Evolutionary conservation across 2,113 vertebrate genomes (phyloP), one percentile per base, ranked within the genome.

Genomic region (Dromaius novaehollandiae): DNA sequence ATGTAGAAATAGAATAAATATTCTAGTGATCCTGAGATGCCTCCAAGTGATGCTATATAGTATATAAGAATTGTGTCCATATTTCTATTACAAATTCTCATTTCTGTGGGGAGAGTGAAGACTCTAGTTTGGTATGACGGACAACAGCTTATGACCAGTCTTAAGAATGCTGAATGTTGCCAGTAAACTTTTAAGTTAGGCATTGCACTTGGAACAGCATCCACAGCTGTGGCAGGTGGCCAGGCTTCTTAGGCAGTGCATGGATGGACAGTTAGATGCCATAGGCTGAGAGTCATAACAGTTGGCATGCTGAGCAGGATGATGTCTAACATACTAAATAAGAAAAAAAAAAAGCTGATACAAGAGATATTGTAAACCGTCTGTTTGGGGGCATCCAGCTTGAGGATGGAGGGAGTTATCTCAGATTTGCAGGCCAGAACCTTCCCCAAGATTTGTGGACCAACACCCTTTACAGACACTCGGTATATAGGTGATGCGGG

Each of bases 331-430:
- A 9, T 10, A 13, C 2, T 61, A 56, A 84, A 60, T n/a, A 77
- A 44, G 4, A 36, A 42, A 3, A 32, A 5, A 4, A 11, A 7
- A 18, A 63, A 7, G 11, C 4, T 70, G 44, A 26, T 74, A 19
- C 13, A 75, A 56, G 9, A 34, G 28, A 7, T 4, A 21, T 20
- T 51, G 6, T 50, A 48, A 32, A 40, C 0, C 2, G 53, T 42
- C 48, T 84, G 58, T 24, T 42, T 42, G 10, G 42, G 34, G 64
- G 8, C 8, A 32, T 84, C 34, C 36, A 77, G 25, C 15, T 73
- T 46, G 46, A n/a, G 25, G 42, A 80, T 18, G 21, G 76, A 56
- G 7, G 7, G 34, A 71, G 0, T 56, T 51, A 66, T 25, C 14
- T 56, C 20, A 19, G 40, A 48, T 48, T 89, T 93, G 63, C 19